phyloP scores from a whole-genome alignment of 1,140 invertebrate species.

The Papilio xuthus region DNA sequence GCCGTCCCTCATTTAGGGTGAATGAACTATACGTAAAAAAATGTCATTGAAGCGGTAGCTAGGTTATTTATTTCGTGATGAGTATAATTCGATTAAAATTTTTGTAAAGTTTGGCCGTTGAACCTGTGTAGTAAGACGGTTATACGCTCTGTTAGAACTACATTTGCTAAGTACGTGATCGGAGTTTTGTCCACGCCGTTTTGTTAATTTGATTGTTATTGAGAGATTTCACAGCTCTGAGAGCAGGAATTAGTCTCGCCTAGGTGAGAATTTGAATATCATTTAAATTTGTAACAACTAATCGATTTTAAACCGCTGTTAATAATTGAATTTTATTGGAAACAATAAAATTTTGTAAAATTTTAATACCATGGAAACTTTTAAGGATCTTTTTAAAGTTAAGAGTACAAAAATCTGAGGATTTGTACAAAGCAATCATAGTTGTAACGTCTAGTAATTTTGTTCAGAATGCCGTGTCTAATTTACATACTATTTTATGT shows the following conservation, averaged over 20 bases:
- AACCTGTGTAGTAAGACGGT: slow-evolving; percentile 45
- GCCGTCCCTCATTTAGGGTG: slow-evolving; percentile 38
- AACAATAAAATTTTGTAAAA: background rate
- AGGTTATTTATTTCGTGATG: slow-evolving; percentile 49
- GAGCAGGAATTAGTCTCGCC: slow-evolving; percentile 61
- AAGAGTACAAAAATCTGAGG: background rate
- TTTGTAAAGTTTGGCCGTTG: slow-evolving; percentile 54
- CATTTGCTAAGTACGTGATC: slow-evolving; percentile 60
- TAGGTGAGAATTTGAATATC: slow-evolving; percentile 32
- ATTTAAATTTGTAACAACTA: slow-evolving; percentile 22
- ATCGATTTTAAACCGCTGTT: slow-evolving; percentile 3
- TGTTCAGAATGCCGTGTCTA: background rate
- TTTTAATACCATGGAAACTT: background rate
- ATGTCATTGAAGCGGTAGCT: slow-evolving; percentile 42
- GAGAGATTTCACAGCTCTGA: slow-evolving; percentile 59
- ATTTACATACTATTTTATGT: background rate
- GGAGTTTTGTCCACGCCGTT: slow-evolving; percentile 56
- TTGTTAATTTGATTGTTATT: slow-evolving; percentile 57
- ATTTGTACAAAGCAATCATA: background rate
- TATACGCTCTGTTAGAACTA: slow-evolving; percentile 58
- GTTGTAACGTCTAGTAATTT: background rate
- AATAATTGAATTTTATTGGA: slow-evolving; percentile 7
- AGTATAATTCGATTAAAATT: slow-evolving; percentile 66
- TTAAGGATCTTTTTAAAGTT: background rate
- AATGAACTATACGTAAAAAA: slow-evolving; percentile 48